These are phyloP conservation scores for Hipposideros armiger DNA, from an alignment of 2,113 vertebrate genomes.

Conservation along the genomic window DNA sequence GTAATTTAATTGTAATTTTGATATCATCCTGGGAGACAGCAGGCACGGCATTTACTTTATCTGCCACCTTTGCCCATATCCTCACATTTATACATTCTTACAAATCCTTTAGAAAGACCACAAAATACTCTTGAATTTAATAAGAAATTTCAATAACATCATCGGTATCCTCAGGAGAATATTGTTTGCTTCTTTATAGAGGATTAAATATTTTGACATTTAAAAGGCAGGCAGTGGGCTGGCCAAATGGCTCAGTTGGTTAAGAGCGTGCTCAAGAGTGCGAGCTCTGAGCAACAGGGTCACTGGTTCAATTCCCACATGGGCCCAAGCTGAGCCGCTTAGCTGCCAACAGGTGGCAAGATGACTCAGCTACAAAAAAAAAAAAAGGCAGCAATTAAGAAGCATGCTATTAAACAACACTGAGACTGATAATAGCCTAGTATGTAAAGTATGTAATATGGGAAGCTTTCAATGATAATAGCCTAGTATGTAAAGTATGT, in stretches of 20 bases:
- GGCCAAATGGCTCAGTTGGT: no score
- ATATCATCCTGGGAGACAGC: no score
- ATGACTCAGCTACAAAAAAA: no score
- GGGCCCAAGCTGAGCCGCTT: no score
- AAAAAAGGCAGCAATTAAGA: background rate
- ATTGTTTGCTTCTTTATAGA: background rate
- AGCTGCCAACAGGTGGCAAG: no score
- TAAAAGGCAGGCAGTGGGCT: constrained; percentile 14
- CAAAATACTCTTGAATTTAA: background rate
- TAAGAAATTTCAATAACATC: constrained; percentile 5
- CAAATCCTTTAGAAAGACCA: background rate
- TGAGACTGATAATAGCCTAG: background rate
- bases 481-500: background rate
- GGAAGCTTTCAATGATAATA: constrained; percentile 8
- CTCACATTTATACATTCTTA: background rate
- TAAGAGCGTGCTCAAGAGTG: no score
- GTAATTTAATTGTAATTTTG: no score
- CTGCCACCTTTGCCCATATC: no score
- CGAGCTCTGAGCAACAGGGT: no score
- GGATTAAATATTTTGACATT: constrained; percentile 28
- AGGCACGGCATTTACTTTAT: no score
- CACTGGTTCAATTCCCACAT: no score
- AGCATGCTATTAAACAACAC: background rate
- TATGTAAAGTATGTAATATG: background rate
- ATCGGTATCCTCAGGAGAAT: background rate